Conservation (phyloP, 2,888 invertebrate genomes). For the Globia sparganii region DNA sequence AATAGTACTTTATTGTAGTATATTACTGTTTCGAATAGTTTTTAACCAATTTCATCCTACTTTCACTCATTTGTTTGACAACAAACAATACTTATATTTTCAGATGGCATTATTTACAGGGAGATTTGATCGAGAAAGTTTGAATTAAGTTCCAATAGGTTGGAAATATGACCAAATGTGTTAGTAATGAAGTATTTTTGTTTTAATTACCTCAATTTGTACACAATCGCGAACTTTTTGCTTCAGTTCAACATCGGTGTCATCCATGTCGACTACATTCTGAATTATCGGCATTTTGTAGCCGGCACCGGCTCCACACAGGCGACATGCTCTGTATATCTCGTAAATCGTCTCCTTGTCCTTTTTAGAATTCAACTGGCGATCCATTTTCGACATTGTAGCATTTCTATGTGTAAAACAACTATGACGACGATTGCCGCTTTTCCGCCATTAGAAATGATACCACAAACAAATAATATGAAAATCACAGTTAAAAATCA, state of each 20-base stretch:
- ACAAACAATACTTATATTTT: slow-evolving; percentile 61
- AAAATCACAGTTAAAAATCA: slow-evolving; percentile 7
- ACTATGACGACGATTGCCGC: slow-evolving; percentile 68
- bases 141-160: neutral
- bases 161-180: neutral
- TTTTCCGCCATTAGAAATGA: slow-evolving; percentile 69
- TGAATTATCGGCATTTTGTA: slow-evolving; percentile 90
- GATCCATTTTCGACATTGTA: slow-evolving; percentile 75
- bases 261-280: slow-evolving; percentile 78
- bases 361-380: slow-evolving; percentile 70
- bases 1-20: neutral
- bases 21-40: neutral
- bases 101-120: slow-evolving; percentile 18
- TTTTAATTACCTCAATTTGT: slow-evolving; percentile 83
- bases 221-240: slow-evolving; percentile 87
- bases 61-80: slow-evolving; percentile 64
- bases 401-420: slow-evolving; percentile 44
- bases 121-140: neutral
- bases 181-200: neutral
- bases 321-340: slow-evolving; percentile 86
- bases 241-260: slow-evolving; percentile 78
- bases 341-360: slow-evolving; percentile 85
- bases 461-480: slow-evolving; percentile 38
- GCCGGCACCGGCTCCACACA: slow-evolving; percentile 87
- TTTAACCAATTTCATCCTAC: slow-evolving; percentile 1